Conservation (phyloP, 2,888 invertebrate genomes). For the Erpobdella octoculata region DNA sequence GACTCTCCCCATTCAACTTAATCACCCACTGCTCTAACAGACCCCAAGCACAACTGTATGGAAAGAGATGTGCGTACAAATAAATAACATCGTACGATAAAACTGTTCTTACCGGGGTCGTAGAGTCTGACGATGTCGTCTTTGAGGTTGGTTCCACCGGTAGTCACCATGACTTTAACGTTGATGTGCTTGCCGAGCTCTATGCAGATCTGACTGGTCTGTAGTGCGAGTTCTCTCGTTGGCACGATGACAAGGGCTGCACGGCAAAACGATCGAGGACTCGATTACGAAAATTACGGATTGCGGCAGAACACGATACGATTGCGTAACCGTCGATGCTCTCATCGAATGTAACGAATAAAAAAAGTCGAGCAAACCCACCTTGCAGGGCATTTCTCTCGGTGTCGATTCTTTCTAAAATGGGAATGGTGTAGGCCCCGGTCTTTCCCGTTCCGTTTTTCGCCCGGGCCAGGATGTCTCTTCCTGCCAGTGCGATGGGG, state of each 20-base stretch:
- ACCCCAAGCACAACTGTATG: too few species aligned
- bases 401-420: conserved; percentile 74
- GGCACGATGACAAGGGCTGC: conserved; percentile 90
- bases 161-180: conserved; percentile 89
- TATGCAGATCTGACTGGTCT: conserved; percentile 98
- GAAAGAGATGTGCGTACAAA: too few species aligned
- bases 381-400: conserved; percentile 84
- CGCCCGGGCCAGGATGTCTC: conserved; percentile 93
- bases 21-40: too few species aligned
- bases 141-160: conserved; percentile 83
- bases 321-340: too few species aligned
- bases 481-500: conserved; percentile 91
- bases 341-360: too few species aligned
- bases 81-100: too few species aligned
- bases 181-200: conserved; percentile 92
- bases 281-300: not conserved
- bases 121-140: conserved; percentile 99
- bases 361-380: too few species aligned
- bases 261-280: conserved; percentile 32
- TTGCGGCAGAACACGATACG: not conserved
- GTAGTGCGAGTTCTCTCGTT: conserved; percentile 91
- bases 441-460: conserved; percentile 99
- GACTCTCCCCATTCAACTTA: too few species aligned
- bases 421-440: conserved; percentile 97
- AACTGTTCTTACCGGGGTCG: conserved; percentile 82